Base-by-base conservation (phyloP, 2,113 vertebrate species). In the Apodemus sylvaticus region DNA sequence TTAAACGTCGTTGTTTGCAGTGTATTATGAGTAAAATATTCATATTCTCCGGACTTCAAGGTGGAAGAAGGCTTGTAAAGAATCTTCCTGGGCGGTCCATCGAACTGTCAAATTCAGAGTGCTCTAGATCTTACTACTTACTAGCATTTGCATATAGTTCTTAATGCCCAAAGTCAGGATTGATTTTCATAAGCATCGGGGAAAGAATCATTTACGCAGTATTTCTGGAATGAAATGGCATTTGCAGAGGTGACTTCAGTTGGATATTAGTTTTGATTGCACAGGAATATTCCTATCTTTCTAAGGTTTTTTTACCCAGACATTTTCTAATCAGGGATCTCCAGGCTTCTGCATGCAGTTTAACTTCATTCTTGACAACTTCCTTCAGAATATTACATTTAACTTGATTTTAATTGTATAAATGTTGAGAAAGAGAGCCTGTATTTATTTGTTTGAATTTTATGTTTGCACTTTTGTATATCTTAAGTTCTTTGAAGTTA, bases 61-160 rank as follows among this genome's bases (percentile, higher is more conserved):
- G 31, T 78, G 2, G 66, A 17, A 3, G 24, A 60, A n/a, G 91
- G 42, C 24, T 51, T 45, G 14, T 42, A 1, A 26, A 58, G 64
- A 29, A 45, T 58, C 7, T 8, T 13, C n/a, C 7, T 0, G 74
- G 26, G n/a, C 34, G 39, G 73, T 36, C 64, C 45, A 11, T 81
- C 7, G 66, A 91, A 74, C 96, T 97, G 97, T 97, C 97, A 97
- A 83, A 93, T 3, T 34, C 48, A 0, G 12, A 58, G 26, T 45
- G 91, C 26, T 16, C 39, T 36, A 5, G 68, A 22, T 9, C 3
- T 86, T 48, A 86, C 3, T 48, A 48, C 45, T 60, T 48, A 48
- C 45, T 60, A 53, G 34, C 36, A 36, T 48, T 87, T 14, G 64
- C 14, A 36, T 34, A 51, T 7, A 5, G 9, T n/a, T 36, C 79